phyloP scores from a whole-genome alignment of 2,797 vertebrate species.

The Loriculus beryllinus region DNA sequence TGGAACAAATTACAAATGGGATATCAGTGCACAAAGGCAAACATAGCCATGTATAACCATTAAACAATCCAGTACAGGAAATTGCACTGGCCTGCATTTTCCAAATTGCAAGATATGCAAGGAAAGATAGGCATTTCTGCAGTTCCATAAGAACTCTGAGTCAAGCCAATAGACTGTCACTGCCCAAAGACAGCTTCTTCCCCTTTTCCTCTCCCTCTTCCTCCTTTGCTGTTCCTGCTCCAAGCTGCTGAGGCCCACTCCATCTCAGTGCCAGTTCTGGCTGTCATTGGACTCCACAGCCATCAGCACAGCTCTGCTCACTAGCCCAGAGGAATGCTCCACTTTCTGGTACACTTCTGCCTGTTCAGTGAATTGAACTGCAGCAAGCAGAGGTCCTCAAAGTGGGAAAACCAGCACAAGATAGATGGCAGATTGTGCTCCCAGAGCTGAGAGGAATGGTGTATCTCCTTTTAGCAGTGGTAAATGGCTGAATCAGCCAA shows the following conservation, averaged over 20 bases:
- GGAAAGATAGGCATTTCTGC: neutral
- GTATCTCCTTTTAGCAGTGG: neutral
- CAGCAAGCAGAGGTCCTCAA: neutral
- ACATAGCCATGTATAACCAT: neutral
- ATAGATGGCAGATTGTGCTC: neutral
- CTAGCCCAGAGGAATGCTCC: neutral
- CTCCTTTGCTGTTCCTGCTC: neutral
- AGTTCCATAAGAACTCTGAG: neutral
- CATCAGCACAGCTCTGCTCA: neutral
- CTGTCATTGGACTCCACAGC: neutral
- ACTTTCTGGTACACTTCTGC: neutral
- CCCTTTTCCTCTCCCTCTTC: neutral
- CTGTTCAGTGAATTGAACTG: neutral
- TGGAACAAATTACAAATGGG: neutral
- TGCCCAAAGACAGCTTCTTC: neutral
- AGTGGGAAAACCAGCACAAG: neutral
- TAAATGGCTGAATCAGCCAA: neutral
- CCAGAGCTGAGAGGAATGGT: fast-evolving
- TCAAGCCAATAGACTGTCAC: neutral
- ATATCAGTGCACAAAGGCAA: neutral
- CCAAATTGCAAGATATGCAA: neutral
- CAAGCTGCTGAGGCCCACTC: neutral
- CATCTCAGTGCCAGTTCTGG: neutral
- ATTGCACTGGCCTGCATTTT: neutral
- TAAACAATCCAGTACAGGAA: neutral